Percentiles rank a stretch among this genome's conserved stretches.
These are phyloP conservation scores for Phylloscopus collybita DNA, from an alignment of 2,797 vertebrate species.

Conservation along the genomic window DNA sequence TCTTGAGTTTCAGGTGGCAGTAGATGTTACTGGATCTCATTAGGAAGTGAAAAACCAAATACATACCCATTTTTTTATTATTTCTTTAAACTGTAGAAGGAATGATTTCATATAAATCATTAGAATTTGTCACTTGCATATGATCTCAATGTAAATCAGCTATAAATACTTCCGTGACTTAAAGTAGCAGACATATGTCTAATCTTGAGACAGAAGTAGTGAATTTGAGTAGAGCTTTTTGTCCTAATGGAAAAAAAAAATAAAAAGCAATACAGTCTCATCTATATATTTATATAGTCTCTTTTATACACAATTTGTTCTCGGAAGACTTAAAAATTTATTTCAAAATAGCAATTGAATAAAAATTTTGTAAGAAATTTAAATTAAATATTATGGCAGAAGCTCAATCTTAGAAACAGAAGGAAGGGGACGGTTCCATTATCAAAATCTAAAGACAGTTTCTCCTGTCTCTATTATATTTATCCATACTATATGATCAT, in stretches of 20 bases:
- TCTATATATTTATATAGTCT: background rate
- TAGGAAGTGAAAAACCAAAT: background rate
- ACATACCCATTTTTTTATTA: accelerated
- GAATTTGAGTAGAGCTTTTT: background rate
- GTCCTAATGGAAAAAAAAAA: background rate
- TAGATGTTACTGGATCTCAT: background rate
- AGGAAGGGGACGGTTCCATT: background rate
- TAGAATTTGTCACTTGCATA: background rate
- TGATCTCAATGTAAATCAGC: background rate
- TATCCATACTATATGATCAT: background rate
- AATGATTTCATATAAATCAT: background rate
- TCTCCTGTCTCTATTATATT: background rate
- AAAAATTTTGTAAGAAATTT: background rate
- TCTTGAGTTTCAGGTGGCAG: background rate
- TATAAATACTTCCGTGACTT: background rate
- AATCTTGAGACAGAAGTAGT: background rate
- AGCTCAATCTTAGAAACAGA: background rate
- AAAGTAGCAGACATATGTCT: background rate
- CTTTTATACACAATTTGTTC: background rate
- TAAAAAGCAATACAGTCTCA: background rate
- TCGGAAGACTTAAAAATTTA: background rate
- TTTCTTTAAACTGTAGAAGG: background rate
- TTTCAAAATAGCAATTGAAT: background rate
- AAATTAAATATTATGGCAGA: background rate
- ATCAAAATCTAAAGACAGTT: background rate